phyloP scores from a whole-genome alignment of 1,140 invertebrate genomes.

The Campodea augens region DNA sequence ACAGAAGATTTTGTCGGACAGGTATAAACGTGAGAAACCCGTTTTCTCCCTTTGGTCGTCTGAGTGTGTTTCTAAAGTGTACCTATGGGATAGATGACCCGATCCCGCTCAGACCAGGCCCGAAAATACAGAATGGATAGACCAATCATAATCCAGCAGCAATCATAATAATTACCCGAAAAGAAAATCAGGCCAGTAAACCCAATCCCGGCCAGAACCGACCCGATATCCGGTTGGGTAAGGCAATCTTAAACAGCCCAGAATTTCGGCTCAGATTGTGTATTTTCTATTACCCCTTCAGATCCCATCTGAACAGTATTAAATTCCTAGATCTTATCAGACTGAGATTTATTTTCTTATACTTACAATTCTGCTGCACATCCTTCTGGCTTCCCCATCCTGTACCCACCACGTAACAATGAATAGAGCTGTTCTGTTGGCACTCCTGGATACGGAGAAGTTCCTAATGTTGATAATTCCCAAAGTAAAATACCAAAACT shows the following conservation, averaged over 20 bases:
- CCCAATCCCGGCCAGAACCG: not conserved
- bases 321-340: not conserved
- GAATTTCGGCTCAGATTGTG: not conserved
- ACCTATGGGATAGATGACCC: no score
- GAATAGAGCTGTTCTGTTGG: slow-evolving; percentile 56
- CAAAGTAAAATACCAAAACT: slow-evolving; percentile 73
- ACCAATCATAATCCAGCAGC: no score
- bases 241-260: not conserved
- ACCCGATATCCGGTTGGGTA: not conserved
- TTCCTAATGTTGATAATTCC: slow-evolving; percentile 71
- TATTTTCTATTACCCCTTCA: not conserved
- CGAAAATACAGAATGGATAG: no score
- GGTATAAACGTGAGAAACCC: no score
- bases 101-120: no score
- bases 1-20: no score
- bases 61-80: no score
- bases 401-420: slow-evolving; percentile 51
- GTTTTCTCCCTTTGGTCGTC: no score
- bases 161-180: no score
- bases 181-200: no score
- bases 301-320: not conserved
- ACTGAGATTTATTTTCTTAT: not conserved
- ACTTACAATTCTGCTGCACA: slow-evolving; percentile 61
- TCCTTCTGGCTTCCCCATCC: slow-evolving; percentile 63
- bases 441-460: slow-evolving; percentile 57